Conservation (phyloP, 2,797 vertebrate species). For the Tarsius wallacei region DNA sequence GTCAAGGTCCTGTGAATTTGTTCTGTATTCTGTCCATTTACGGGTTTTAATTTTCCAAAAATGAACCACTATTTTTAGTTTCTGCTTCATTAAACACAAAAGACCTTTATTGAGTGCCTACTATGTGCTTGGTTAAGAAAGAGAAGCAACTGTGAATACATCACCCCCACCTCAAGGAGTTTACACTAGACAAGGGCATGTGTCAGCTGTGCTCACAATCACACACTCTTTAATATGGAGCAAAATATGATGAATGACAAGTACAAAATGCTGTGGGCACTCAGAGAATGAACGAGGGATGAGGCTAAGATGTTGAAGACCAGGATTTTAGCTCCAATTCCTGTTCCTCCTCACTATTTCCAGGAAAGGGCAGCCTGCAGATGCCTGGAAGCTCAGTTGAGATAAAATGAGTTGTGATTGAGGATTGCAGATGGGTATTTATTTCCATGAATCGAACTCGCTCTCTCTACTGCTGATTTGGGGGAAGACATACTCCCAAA, state of each 20-base stretch:
- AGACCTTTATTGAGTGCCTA: background rate
- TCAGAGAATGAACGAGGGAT: background rate
- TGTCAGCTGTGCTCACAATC: background rate
- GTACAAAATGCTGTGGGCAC: background rate
- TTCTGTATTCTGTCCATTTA: background rate
- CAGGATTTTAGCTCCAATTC: background rate
- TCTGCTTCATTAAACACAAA: slow-evolving; percentile 31
- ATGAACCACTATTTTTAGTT: slow-evolving; percentile 7
- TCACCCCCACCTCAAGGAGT: background rate
- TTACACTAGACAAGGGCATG: background rate
- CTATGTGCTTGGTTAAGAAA: background rate
- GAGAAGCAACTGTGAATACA: background rate
- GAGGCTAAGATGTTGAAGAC: background rate
- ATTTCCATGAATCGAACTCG: background rate
- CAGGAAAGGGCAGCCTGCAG: background rate
- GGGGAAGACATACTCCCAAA: background rate
- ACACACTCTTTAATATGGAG: background rate
- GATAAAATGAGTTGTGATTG: background rate
- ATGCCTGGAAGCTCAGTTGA: background rate
- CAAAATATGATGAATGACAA: background rate
- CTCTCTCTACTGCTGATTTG: background rate
- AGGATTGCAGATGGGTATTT: background rate
- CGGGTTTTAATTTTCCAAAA: slow-evolving; percentile 25
- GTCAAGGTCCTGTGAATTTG: background rate
- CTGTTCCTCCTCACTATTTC: background rate